Percentiles rank a stretch among this genome's conserved stretches.
Conservation (phyloP, 2,797 vertebrate species). For the Rhinichthys osculus region DNA sequence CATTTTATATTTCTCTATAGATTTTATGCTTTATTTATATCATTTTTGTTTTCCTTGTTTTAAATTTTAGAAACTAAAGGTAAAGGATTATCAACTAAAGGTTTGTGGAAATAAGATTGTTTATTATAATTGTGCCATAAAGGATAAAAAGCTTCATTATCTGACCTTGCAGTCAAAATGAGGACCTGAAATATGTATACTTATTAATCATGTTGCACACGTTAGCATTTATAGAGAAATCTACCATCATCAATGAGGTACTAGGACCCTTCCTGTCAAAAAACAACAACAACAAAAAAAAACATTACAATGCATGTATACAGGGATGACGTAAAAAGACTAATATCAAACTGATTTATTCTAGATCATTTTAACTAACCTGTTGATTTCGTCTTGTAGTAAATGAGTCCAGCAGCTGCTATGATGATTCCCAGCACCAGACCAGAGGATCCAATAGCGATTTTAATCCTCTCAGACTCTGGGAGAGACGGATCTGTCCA, state of each 20-base stretch:
- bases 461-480: not conserved
- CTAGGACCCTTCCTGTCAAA: slow-evolving; percentile 29
- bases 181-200: not conserved
- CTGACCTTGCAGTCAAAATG: not conserved
- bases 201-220: not conserved
- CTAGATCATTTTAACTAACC: slow-evolving; percentile 44
- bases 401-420: slow-evolving; percentile 68
- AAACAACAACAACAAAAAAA: not conserved
- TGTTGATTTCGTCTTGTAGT: slow-evolving; percentile 66
- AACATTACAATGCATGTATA: not conserved
- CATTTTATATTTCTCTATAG: too few species aligned
- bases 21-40: not conserved
- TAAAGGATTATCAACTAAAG: not conserved
- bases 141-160: not conserved
- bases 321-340: not conserved
- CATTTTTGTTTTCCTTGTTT: not conserved
- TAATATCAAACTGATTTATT: not conserved
- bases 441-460: not conserved
- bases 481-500: slow-evolving; percentile 9
- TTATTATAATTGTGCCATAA: not conserved
- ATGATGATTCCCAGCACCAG: not conserved
- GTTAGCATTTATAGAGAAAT: not conserved
- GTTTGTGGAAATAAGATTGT: not conserved
- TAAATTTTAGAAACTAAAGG: not conserved
- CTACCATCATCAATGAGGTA: slow-evolving; percentile 13